These are phyloP conservation scores for Aplysina aerophoba DNA, from an alignment of 37 sponge, comb jelly and placozoan species.

Conservation along the genomic window DNA sequence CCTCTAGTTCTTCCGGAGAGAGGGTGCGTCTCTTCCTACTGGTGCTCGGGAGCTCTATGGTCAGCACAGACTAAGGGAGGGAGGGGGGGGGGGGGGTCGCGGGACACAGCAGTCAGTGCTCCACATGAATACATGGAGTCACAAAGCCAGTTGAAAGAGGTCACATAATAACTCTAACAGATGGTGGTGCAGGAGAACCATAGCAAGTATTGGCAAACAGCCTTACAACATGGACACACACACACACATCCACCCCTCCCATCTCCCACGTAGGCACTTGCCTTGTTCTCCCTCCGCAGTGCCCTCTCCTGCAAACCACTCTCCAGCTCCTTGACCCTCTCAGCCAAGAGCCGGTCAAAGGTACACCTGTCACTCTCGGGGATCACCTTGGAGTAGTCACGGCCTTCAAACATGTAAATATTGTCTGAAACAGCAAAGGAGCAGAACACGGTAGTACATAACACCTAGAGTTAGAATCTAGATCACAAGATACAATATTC, in stretches of 20 bases:
- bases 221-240: constrained; percentile 11
- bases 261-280: too few species aligned
- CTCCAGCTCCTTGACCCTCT: constrained; percentile 36
- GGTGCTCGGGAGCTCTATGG: background rate
- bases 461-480: too few species aligned
- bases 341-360: constrained; percentile 69
- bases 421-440: constrained; percentile 41
- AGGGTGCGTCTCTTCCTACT: constrained; percentile 71
- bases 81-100: too few species aligned
- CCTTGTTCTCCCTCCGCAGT: constrained; percentile 59
- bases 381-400: constrained; percentile 66
- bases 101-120: too few species aligned
- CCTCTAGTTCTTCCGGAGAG: constrained; percentile 72
- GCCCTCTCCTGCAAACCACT: constrained; percentile 40
- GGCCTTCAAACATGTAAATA: constrained; percentile 81
- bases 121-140: too few species aligned
- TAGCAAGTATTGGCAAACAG: too few species aligned
- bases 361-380: constrained; percentile 61
- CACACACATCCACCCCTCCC: background rate
- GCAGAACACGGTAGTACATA: background rate
- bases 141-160: too few species aligned
- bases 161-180: too few species aligned
- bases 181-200: too few species aligned
- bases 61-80: background rate
- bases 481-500: background rate